These are phyloP conservation scores for Stenurella melanura DNA, from an alignment of 2,888 invertebrate genomes.

Conservation along the genomic window DNA sequence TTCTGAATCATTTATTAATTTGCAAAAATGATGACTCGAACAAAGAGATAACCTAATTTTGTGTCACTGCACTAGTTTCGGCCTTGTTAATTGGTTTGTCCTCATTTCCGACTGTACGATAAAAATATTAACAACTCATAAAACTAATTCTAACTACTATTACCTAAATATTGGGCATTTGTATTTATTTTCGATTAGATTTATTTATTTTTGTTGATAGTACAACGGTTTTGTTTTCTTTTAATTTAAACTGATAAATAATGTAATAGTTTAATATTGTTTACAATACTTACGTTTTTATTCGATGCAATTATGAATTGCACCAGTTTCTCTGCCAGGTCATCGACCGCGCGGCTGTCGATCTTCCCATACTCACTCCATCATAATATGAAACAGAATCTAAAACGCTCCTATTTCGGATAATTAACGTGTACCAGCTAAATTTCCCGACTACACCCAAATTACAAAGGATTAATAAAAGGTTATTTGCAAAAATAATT, in stretches of 20 bases:
- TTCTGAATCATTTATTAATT: slow-evolving; percentile 61
- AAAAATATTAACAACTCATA: slow-evolving; percentile 1
- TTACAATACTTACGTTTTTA: slow-evolving; percentile 56
- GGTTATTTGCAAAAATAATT: slow-evolving; percentile 49
- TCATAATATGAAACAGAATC: slow-evolving; percentile 21
- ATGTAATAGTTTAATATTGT: slow-evolving; percentile 41
- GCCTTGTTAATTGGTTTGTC: slow-evolving; percentile 56
- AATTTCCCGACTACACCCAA: slow-evolving; percentile 41
- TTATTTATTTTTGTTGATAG: slow-evolving; percentile 34
- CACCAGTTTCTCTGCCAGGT: slow-evolving; percentile 56
- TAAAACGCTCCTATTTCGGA: slow-evolving; percentile 13
- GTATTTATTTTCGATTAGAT: slow-evolving; percentile 46
- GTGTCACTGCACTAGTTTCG: slow-evolving; percentile 60
- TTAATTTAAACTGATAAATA: slow-evolving; percentile 39
- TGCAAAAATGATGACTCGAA: slow-evolving; percentile 61
- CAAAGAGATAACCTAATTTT: slow-evolving; percentile 63
- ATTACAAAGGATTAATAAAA: slow-evolving; percentile 5
- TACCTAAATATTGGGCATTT: slow-evolving; percentile 42
- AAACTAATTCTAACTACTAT: slow-evolving; percentile 41
- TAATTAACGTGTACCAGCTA: slow-evolving; percentile 49
- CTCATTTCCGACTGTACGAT: slow-evolving; percentile 53
- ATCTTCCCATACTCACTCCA: slow-evolving; percentile 25
- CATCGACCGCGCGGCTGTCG: slow-evolving; percentile 48
- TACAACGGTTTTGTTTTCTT: slow-evolving; percentile 41
- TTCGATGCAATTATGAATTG: slow-evolving; percentile 57